phyloP scores from a whole-genome alignment of 2,888 invertebrate genomes.

The Myathropa florea region DNA sequence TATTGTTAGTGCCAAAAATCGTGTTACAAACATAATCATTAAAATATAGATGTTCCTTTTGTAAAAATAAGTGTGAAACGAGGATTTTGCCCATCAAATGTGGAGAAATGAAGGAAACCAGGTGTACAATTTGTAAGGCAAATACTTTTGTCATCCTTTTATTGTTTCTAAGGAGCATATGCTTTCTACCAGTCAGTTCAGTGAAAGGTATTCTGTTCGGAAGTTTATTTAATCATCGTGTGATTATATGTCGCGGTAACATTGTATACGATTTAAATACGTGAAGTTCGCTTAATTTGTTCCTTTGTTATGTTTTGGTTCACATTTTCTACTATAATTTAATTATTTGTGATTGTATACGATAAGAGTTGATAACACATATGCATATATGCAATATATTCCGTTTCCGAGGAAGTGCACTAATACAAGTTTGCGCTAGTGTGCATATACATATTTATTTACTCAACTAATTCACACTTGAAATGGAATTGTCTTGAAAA shows the following conservation, averaged over 20 bases:
- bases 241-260: conserved; percentile 19
- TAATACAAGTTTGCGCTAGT: background rate
- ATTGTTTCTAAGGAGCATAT: conserved; percentile 40
- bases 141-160: conserved; percentile 16
- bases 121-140: conserved; percentile 15
- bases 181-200: conserved; percentile 24
- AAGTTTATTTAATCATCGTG: conserved; percentile 39
- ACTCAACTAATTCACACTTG: background rate
- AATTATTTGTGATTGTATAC: background rate
- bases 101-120: conserved; percentile 52
- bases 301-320: background rate
- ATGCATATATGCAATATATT: background rate
- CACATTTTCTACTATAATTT: background rate
- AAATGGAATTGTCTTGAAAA: background rate
- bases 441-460: background rate
- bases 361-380: background rate
- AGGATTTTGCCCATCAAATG: conserved; percentile 30
- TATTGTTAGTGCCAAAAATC: conserved; percentile 36
- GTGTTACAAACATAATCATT: background rate
- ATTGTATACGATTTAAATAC: background rate
- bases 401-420: background rate
- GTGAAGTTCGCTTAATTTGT: conserved; percentile 6
- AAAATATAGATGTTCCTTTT: conserved; percentile 5
- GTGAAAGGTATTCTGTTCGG: conserved; percentile 15
- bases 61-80: background rate